Base-by-base conservation (phyloP, 1,140 invertebrate genomes). In the Bilobella aurantiaca region DNA sequence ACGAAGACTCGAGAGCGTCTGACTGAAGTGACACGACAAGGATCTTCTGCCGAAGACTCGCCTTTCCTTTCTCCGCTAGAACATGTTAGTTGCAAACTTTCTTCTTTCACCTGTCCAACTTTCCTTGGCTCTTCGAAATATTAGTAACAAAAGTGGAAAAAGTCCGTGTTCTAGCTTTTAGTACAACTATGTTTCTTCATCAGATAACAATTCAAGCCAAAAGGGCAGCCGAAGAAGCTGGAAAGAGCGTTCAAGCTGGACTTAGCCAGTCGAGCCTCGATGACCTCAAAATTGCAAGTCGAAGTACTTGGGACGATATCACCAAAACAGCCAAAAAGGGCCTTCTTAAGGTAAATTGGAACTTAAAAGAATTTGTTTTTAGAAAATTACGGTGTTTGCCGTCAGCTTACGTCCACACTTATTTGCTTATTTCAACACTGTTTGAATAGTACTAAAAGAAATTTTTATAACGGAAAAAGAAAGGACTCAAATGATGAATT, bases 321-420 rank as follows among this genome's bases (percentile, higher is more conserved):
- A 93, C 91, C 0, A 94, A 93, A 76, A 90, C 87, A 74, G 90
- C 90, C 2, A 93, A 91, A 74, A 93, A 92, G 76, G 89, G 89
- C 58, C 79, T 93, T 37, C 77, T 91, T 16, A 89, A 91, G 81
- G 87, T 87, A 78, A 74, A 47, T 58, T 57, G 23, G 53, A 29
- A 21, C 3, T 61, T 47, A 25, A 49, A 56, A 28, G 8, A 8
- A 42, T 12, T 8, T 42, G 18, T 42, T 42, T 42, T 42, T 12
- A 42, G 8, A 42, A 42, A 12, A 42, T 42, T 42, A 42, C 8
- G 34, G 8, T 42, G 34, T n/a, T n/a, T n/a, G n/a, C n/a, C n/a
- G n/a, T n/a, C n/a, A n/a, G n/a, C n/a, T n/a, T n/a, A n/a, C n/a
- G n/a, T n/a, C n/a, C n/a, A n/a, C n/a, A 42, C 8, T 12, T 42